phyloP scores from a whole-genome alignment of 53 echinoderm and acorn worm genomes.

The Astropecten irregularis region DNA sequence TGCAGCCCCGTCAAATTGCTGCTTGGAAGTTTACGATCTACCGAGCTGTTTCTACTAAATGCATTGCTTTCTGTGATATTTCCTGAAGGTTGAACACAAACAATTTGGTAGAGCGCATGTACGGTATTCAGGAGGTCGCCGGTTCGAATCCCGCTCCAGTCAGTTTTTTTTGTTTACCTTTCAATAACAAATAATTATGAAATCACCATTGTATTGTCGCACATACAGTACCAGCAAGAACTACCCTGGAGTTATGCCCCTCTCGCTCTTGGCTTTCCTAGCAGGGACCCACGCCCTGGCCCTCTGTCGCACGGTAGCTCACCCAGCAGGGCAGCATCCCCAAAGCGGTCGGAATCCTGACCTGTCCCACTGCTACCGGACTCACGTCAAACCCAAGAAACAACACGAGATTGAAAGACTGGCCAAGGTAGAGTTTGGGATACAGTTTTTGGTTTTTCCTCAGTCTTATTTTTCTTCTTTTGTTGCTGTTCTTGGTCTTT shows the following conservation, averaged over 20 bases:
- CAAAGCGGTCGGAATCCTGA: slow-evolving; percentile 21
- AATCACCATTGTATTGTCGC: too few species aligned
- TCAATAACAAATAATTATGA: too few species aligned
- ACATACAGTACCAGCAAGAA: too few species aligned
- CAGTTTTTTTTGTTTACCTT: too few species aligned
- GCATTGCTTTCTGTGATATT: too few species aligned
- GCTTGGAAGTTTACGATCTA: background rate
- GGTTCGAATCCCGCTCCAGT: too few species aligned
- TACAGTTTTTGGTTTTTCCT: background rate
- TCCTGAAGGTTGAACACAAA: too few species aligned
- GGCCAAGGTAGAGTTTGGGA: slow-evolving; percentile 57
- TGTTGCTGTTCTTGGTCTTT: too few species aligned
- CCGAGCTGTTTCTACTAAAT: too few species aligned
- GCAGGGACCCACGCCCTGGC: slow-evolving; percentile 73
- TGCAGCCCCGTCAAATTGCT: background rate
- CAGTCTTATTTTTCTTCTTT: too few species aligned
- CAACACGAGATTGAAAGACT: slow-evolving; percentile 80
- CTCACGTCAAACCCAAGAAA: slow-evolving; percentile 88
- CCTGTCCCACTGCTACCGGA: slow-evolving; percentile 67
- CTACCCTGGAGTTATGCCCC: slow-evolving; percentile 71
- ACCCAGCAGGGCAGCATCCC: slow-evolving; percentile 19
- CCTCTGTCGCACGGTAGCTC: slow-evolving; percentile 28
- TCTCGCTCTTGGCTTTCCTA: slow-evolving; percentile 77
- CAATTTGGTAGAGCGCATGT: too few species aligned
- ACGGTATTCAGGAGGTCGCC: too few species aligned